Evolutionary conservation across 2,888 invertebrate genomes (phyloP).

Genomic region (Drosophila niveifrons): DNA sequence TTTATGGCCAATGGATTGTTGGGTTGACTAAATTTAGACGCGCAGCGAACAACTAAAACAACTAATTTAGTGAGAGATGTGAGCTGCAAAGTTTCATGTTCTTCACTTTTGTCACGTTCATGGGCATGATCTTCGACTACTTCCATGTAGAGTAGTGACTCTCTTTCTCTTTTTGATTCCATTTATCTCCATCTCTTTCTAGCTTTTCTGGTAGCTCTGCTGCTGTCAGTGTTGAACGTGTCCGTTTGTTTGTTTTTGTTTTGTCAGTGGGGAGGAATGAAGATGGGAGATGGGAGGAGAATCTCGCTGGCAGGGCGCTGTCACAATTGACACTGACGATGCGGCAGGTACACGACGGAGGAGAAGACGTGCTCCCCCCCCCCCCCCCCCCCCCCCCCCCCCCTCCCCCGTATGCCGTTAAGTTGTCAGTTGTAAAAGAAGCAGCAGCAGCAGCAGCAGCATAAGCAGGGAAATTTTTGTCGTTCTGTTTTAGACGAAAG

Average conservation of each 20-base stretch:
- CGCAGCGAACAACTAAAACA: conserved; percentile 62
- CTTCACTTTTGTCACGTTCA: conserved; percentile 84
- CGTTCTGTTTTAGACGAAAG: conserved; percentile 65
- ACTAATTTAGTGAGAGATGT: conserved; percentile 74
- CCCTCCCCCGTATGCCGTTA: no score
- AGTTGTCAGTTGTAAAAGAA: conserved; percentile 57
- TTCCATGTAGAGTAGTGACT: conserved; percentile 7
- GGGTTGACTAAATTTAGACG: conserved; percentile 69
- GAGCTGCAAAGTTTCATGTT: conserved; percentile 67
- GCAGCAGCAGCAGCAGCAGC: not conserved
- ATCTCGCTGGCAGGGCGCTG: conserved; percentile 60
- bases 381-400: no score
- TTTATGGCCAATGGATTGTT: conserved; percentile 82
- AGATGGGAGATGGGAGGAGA: conserved; percentile 23
- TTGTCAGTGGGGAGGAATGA: conserved; percentile 18
- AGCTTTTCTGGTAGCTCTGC: conserved; percentile 5
- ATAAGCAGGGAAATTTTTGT: conserved; percentile 17
- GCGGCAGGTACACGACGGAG: conserved; percentile 71
- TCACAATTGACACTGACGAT: conserved; percentile 80
- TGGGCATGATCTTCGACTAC: conserved; percentile 76
- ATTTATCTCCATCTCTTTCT: not conserved
- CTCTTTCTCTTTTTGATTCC: not conserved
- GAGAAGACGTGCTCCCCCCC: conserved; percentile 39
- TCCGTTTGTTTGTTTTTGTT: conserved; percentile 78
- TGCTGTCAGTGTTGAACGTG: conserved; percentile 51